Percentiles rank a stretch among this genome's conserved stretches.
Conservation (phyloP, 2,888 invertebrate species). For the Eurois occulta region DNA sequence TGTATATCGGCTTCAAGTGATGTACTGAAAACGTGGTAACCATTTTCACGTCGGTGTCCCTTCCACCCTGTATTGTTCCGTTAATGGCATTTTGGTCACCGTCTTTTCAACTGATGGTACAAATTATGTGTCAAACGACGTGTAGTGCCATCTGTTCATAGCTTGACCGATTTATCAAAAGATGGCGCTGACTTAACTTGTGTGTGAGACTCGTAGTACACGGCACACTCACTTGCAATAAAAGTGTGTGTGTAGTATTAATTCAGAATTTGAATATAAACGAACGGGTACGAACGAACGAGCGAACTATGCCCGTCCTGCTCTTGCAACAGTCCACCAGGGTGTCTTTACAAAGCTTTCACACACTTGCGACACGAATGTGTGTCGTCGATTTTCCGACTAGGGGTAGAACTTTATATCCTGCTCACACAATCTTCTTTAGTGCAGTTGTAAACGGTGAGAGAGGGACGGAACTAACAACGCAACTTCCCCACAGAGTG, state of each 20-base stretch:
- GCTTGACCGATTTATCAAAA: neutral
- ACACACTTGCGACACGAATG: neutral
- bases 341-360: neutral
- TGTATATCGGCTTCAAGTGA: no score
- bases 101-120: no score
- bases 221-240: neutral
- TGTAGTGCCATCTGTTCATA: no score
- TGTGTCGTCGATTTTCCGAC: neutral
- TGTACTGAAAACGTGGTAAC: no score
- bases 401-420: neutral
- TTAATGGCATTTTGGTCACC: no score
- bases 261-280: neutral
- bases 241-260: neutral
- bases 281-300: no score
- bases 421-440: slow-evolving; percentile 12
- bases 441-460: neutral
- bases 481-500: neutral
- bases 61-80: no score
- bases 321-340: neutral
- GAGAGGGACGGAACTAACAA: slow-evolving; percentile 3
- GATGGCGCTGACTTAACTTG: neutral
- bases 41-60: no score
- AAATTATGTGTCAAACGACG: no score
- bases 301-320: slow-evolving; percentile 9
- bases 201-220: neutral